Evolutionary conservation across 2,797 vertebrate species (phyloP).

Genomic region (Channa striata): DNA sequence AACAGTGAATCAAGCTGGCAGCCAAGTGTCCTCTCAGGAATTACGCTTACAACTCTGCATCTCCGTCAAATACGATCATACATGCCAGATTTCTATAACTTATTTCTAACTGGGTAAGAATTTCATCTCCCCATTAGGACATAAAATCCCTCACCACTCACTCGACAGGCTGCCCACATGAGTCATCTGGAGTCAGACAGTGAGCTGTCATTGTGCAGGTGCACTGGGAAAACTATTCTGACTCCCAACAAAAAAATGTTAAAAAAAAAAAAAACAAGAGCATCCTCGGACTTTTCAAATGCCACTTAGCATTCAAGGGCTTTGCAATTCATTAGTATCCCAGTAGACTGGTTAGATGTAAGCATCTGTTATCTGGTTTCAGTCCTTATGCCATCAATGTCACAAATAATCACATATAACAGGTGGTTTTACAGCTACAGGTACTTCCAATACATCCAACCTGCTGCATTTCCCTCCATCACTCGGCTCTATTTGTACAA

Average conservation of each 20-base stretch:
- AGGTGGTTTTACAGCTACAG: conserved; percentile 76
- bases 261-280: conserved; percentile 70
- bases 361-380: conserved; percentile 86
- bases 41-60: conserved; percentile 11
- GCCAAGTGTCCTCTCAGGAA: conserved; percentile 7
- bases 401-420: conserved; percentile 84
- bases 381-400: conserved; percentile 84
- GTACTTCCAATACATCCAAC: conserved; percentile 39
- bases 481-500: conserved; percentile 4
- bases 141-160: conserved; percentile 53
- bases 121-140: conserved; percentile 19
- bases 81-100: background rate
- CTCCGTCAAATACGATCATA: background rate
- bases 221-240: conserved; percentile 76
- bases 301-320: conserved; percentile 86
- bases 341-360: conserved; percentile 80
- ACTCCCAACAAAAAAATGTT: conserved; percentile 41
- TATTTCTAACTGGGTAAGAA: conserved; percentile 11
- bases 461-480: conserved; percentile 37
- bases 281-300: conserved; percentile 85
- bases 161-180: conserved; percentile 58
- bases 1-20: conserved; percentile 50
- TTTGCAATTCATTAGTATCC: conserved; percentile 85
- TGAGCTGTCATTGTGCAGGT: conserved; percentile 81
- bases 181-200: conserved; percentile 65